Conservation (phyloP, 2,888 invertebrate genomes). For the Argyresthia albistria region DNA sequence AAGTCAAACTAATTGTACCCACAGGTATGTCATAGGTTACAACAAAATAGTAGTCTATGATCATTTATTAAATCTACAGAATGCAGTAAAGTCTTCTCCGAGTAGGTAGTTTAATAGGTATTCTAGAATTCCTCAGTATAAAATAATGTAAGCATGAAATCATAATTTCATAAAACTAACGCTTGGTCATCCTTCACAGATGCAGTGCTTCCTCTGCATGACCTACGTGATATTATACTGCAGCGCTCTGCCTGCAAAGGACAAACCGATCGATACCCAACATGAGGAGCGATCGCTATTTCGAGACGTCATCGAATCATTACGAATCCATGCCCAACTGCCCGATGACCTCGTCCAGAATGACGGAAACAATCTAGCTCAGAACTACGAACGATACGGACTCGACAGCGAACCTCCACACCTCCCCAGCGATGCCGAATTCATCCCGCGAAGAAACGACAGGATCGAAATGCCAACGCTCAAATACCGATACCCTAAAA, state of each 20-base stretch:
- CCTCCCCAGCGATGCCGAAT: constrained; percentile 42
- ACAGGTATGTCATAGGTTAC: too few relatives aligned
- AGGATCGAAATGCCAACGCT: constrained; percentile 54
- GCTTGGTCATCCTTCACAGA: constrained; percentile 27
- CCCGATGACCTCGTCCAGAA: constrained; percentile 42
- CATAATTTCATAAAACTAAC: too few relatives aligned
- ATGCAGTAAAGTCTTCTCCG: too few relatives aligned
- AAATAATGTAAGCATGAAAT: too few relatives aligned
- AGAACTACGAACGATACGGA: constrained; percentile 36
- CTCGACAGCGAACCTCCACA: constrained; percentile 38
- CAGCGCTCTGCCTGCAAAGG: constrained; percentile 13
- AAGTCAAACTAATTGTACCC: too few relatives aligned
- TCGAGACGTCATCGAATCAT: constrained; percentile 54
- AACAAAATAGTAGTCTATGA: too few relatives aligned
- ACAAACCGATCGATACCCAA: constrained; percentile 10
- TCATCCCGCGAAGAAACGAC: constrained; percentile 53
- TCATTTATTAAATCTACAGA: too few relatives aligned
- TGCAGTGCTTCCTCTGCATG: constrained; percentile 61
- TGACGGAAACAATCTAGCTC: constrained; percentile 46
- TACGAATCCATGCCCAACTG: constrained; percentile 41
- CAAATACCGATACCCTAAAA: constrained; percentile 54
- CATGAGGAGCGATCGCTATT: constrained; percentile 48
- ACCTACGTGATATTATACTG: constrained; percentile 51
- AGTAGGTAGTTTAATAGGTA: too few relatives aligned
- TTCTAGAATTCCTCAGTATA: too few relatives aligned